These are phyloP conservation scores for Drosophila austrosaltans DNA, from an alignment of 2,888 invertebrate genomes.

Conservation along the genomic window DNA sequence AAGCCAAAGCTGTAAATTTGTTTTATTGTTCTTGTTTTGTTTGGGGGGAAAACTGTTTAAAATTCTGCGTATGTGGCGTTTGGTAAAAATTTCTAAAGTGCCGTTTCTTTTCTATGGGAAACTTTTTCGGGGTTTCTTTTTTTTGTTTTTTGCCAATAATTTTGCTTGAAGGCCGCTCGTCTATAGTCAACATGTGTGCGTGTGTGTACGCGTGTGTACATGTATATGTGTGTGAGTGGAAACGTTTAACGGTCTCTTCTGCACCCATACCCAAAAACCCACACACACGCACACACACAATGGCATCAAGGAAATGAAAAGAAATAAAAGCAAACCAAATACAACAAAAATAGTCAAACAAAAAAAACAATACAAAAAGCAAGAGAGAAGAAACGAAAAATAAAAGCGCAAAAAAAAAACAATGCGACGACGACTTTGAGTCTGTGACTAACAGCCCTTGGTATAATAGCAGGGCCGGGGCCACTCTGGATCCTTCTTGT, in stretches of 20 bases:
- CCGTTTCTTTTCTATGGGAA: slow-evolving; percentile 42
- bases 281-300: slow-evolving; percentile 49
- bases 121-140: slow-evolving; percentile 51
- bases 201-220: background rate
- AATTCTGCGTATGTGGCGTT: slow-evolving; percentile 60
- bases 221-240: slow-evolving; percentile 16
- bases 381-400: slow-evolving; percentile 37
- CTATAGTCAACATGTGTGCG: slow-evolving; percentile 10
- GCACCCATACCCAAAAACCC: slow-evolving; percentile 33
- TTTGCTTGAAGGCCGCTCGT: slow-evolving; percentile 63
- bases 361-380: slow-evolving; percentile 35
- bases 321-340: slow-evolving; percentile 66
- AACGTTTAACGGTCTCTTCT: slow-evolving; percentile 43
- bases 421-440: slow-evolving; percentile 64
- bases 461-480: slow-evolving; percentile 10
- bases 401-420: slow-evolving; percentile 51
- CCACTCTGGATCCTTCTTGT: background rate
- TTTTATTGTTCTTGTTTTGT: slow-evolving; percentile 6
- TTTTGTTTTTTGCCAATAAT: slow-evolving; percentile 53
- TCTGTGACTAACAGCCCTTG: slow-evolving; percentile 68
- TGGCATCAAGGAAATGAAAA: slow-evolving; percentile 49
- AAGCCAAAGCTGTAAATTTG: slow-evolving; percentile 33
- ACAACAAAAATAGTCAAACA: slow-evolving; percentile 32
- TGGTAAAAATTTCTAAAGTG: slow-evolving; percentile 42
- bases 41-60: slow-evolving; percentile 55